These are phyloP conservation scores for Hyaena hyaena DNA, from an alignment of 2,113 vertebrate species.

Conservation along the genomic window DNA sequence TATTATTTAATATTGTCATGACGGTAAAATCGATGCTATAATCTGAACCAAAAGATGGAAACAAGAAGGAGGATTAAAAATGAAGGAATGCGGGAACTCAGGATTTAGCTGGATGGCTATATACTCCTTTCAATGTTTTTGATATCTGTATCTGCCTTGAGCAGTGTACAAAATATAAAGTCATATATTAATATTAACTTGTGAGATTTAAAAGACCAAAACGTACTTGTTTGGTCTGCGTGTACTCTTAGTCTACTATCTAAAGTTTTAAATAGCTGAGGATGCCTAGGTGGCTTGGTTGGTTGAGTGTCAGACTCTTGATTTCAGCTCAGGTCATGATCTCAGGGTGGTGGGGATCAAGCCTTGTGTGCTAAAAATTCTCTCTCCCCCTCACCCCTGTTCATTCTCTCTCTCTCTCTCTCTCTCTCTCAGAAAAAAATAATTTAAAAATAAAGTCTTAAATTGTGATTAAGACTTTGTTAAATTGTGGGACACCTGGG, in stretches of 20 bases:
- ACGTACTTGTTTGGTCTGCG: not conserved
- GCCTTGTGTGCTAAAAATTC: too few species aligned
- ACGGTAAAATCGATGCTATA: not conserved
- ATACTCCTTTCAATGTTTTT: not conserved
- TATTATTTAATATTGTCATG: not conserved
- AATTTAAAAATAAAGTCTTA: too few species aligned
- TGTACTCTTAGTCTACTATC: not conserved
- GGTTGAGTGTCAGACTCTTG: too few species aligned
- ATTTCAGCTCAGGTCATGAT: too few species aligned
- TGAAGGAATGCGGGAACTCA: not conserved
- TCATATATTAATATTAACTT: not conserved
- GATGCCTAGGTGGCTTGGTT: too few species aligned
- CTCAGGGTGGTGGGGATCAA: too few species aligned
- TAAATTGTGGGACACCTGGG: too few species aligned
- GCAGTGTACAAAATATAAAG: not conserved
- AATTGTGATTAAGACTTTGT: too few species aligned
- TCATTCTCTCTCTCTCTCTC: too few species aligned
- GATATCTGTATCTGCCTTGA: not conserved
- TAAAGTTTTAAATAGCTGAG: not conserved
- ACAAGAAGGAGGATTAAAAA: not conserved
- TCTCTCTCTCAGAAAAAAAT: too few species aligned
- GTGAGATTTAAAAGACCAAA: not conserved
- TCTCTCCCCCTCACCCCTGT: too few species aligned
- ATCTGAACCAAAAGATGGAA: not conserved
- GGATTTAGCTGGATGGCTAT: not conserved